These are phyloP conservation scores for Yoshiicerus persimilis DNA, from an alignment of 1,140 invertebrate species.

Conservation along the genomic window DNA sequence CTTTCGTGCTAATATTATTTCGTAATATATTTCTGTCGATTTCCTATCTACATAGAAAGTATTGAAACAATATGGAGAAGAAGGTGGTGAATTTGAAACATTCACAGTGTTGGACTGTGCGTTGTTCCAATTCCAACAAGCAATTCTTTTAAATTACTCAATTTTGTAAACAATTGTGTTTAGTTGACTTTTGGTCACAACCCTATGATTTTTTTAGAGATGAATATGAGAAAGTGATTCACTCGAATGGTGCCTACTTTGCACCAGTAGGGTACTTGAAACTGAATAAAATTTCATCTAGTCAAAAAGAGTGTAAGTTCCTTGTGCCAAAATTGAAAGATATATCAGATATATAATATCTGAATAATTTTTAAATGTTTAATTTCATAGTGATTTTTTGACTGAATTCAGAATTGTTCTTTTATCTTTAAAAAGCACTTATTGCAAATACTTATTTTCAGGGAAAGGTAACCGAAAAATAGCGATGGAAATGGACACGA, in stretches of 20 bases:
- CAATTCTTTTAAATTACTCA: slow-evolving; percentile 74
- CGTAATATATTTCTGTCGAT: not conserved
- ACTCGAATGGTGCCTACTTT: slow-evolving; percentile 86
- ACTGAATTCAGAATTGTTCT: not conserved
- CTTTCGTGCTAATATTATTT: not conserved
- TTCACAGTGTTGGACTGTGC: slow-evolving; percentile 97
- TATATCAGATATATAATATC: not conserved
- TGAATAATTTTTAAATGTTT: not conserved
- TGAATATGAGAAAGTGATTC: slow-evolving; percentile 81
- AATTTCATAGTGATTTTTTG: not conserved
- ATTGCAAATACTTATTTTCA: not conserved
- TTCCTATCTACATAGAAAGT: slow-evolving; percentile 73
- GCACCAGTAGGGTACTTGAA: slow-evolving; percentile 91
- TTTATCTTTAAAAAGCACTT: not conserved
- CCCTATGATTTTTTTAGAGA: slow-evolving; percentile 67
- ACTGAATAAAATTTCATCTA: slow-evolving; percentile 76
- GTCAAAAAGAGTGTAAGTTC: slow-evolving; percentile 63
- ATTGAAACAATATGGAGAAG: slow-evolving; percentile 94
- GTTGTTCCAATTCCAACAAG: slow-evolving; percentile 86
- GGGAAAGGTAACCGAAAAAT: not conserved
- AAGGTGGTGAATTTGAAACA: slow-evolving; percentile 98
- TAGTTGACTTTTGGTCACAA: slow-evolving; percentile 41
- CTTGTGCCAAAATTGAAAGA: slow-evolving; percentile 22
- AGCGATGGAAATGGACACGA: not conserved
- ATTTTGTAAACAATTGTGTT: slow-evolving; percentile 51